phyloP scores from a whole-genome alignment of 2,797 vertebrate species.

The Anisognathus igniventris region DNA sequence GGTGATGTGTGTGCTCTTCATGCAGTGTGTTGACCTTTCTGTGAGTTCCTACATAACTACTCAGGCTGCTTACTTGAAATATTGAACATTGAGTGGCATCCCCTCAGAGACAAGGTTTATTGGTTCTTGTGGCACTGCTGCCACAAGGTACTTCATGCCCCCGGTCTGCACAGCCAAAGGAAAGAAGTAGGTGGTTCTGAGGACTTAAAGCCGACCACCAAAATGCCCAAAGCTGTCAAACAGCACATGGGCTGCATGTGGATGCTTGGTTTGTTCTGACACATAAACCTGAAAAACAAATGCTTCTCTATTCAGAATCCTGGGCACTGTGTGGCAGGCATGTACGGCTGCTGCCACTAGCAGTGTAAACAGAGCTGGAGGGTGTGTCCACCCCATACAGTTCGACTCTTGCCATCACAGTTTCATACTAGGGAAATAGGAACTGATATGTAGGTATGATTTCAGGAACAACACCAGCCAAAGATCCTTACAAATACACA shows the following conservation, averaged over 20 bases:
- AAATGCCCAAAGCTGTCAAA: background rate
- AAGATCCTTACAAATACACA: background rate
- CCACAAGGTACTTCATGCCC: background rate
- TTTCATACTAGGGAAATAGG: background rate
- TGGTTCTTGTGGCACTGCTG: background rate
- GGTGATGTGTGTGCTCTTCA: background rate
- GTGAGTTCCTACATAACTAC: background rate
- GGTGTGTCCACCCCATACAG: background rate
- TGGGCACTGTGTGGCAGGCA: background rate
- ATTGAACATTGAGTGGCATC: background rate
- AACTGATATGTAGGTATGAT: background rate
- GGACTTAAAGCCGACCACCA: background rate
- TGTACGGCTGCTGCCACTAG: rapidly evolving
- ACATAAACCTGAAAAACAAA: background rate
- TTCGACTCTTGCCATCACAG: background rate
- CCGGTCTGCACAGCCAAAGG: background rate
- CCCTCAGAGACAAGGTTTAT: background rate
- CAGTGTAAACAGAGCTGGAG: background rate
- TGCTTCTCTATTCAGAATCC: background rate
- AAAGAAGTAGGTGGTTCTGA: background rate
- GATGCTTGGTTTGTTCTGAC: background rate
- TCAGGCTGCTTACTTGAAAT: background rate
- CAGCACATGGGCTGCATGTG: background rate
- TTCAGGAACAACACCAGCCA: background rate
- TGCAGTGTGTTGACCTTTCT: background rate